phyloP scores from a whole-genome alignment of 2,888 invertebrate species.

The Chrysina gloriosa region DNA sequence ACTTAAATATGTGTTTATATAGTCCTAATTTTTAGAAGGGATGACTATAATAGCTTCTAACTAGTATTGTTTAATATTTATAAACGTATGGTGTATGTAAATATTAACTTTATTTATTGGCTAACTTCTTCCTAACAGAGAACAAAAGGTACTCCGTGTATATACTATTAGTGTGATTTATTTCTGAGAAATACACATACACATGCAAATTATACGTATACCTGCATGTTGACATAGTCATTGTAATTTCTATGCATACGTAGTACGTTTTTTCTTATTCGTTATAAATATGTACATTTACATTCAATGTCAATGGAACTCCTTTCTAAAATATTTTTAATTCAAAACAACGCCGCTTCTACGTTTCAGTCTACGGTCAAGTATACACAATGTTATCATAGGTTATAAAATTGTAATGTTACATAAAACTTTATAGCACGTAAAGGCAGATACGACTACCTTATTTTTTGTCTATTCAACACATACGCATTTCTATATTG shows the following conservation, averaged over 20 bases:
- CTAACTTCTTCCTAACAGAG: neutral
- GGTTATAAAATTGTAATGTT: constrained; percentile 13
- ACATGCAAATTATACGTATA: neutral
- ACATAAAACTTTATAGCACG: neutral
- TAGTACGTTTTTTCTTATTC: constrained; percentile 11
- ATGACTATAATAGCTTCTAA: too few species aligned
- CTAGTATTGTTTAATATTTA: too few species aligned
- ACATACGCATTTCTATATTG: too few species aligned
- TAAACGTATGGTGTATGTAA: too few species aligned
- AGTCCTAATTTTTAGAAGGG: too few species aligned
- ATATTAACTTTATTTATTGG: neutral
- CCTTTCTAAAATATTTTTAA: constrained; percentile 39
- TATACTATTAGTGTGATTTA: constrained; percentile 8
- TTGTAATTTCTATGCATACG: constrained; percentile 5
- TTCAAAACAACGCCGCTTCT: constrained; percentile 17
- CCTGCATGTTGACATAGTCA: neutral
- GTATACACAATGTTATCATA: neutral
- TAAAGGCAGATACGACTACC: neutral
- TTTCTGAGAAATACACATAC: constrained; percentile 9
- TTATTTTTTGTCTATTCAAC: too few species aligned
- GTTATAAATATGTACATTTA: constrained; percentile 31
- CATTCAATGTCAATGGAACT: constrained; percentile 41
- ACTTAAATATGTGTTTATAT: too few species aligned
- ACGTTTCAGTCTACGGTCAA: constrained; percentile 18
- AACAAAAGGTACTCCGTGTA: neutral